These are phyloP conservation scores for Adelosebastes latens DNA, from an alignment of 2,797 vertebrate genomes.

Conservation along the genomic window DNA sequence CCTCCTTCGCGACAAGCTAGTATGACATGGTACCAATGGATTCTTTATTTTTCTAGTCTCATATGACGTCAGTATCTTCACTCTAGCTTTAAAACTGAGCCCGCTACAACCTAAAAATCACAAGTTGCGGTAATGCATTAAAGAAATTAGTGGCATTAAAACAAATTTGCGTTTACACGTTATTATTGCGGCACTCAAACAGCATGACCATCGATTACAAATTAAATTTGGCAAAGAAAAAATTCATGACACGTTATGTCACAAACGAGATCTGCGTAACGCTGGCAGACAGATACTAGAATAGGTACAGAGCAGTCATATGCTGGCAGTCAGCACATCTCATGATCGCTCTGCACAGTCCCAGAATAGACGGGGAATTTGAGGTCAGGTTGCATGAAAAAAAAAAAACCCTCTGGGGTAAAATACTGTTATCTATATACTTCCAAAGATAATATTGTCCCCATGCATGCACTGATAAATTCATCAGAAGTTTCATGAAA, in stretches of 20 bases:
- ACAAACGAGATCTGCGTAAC: slow-evolving; percentile 4
- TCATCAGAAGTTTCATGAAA: neutral
- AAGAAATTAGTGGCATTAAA: too few species aligned
- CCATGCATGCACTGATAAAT: neutral
- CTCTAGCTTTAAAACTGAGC: too few species aligned
- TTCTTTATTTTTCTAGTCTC: too few species aligned
- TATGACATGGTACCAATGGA: too few species aligned
- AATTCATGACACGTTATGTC: neutral
- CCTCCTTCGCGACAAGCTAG: too few species aligned
- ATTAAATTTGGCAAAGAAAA: neutral
- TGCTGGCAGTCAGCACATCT: slow-evolving; percentile 10
- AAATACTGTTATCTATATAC: neutral
- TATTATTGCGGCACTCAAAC: fast-evolving
- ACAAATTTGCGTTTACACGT: too few species aligned
- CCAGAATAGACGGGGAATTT: neutral
- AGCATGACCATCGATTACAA: neutral
- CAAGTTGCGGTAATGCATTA: too few species aligned
- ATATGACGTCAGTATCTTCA: too few species aligned
- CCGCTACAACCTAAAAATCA: fast-evolving
- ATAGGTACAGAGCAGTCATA: neutral
- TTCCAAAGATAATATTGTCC: neutral
- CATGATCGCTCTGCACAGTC: slow-evolving; percentile 11
- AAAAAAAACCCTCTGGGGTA: neutral
- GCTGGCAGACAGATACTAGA: neutral
- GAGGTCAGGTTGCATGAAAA: slow-evolving; percentile 5